These are phyloP conservation scores for Oreohelix idahoensis DNA, from an alignment of 1,140 invertebrate species.

Conservation along the genomic window DNA sequence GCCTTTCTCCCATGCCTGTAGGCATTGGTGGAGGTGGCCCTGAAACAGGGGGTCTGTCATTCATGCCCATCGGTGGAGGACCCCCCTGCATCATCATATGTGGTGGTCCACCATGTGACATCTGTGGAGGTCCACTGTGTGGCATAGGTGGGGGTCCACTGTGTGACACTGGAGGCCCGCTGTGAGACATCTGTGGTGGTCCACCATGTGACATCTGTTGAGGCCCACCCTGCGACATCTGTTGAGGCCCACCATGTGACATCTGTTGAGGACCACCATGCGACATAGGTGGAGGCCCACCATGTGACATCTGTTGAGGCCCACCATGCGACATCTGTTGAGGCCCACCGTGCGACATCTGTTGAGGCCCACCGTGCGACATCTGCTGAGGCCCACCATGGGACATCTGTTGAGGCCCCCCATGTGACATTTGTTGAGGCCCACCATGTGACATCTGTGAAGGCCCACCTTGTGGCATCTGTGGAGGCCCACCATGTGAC, in stretches of 20 bases:
- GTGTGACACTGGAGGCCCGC: constrained; percentile 19
- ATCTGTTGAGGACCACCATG: constrained; percentile 3
- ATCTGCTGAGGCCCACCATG: constrained; percentile 23
- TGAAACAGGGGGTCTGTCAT: not conserved
- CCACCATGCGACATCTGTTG: not conserved
- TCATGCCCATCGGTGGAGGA: not conserved
- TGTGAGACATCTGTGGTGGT: constrained; percentile 13
- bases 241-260: constrained; percentile 15
- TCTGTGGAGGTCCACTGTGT: constrained; percentile 32
- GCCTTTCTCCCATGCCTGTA: not conserved
- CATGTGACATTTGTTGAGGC: constrained; percentile 22
- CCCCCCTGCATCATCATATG: constrained; percentile 29
- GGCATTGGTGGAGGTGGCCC: not conserved
- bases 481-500: not conserved
- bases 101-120: constrained; percentile 26
- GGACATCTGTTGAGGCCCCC: constrained; percentile 22
- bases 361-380: not conserved
- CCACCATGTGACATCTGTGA: constrained; percentile 26
- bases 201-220: constrained; percentile 12
- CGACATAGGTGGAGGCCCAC: not conserved
- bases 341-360: not conserved
- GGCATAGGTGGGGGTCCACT: not conserved
- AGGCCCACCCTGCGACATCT: constrained; percentile 28
- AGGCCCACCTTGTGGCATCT: constrained; percentile 1
- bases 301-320: constrained; percentile 39